phyloP scores from a whole-genome alignment of 2,113 vertebrate species.

The Hemichromis elongatus region DNA sequence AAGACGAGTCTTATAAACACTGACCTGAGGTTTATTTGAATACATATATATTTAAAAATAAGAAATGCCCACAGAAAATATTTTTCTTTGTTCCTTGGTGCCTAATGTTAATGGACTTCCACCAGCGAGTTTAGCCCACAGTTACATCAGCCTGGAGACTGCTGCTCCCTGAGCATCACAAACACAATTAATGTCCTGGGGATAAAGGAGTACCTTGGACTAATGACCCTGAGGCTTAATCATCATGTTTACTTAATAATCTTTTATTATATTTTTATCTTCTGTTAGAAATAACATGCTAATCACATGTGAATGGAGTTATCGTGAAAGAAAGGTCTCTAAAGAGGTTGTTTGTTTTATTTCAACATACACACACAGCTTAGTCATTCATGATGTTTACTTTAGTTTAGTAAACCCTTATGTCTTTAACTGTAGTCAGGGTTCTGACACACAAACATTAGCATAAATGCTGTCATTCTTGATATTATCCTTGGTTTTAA shows the following conservation, averaged over 20 bases:
- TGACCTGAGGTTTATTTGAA: not conserved
- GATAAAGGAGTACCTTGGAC: conserved; percentile 12
- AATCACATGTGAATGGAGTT: not conserved
- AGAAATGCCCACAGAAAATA: not conserved
- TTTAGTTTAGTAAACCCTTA: not conserved
- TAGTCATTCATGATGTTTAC: not conserved
- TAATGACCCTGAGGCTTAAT: conserved; percentile 48
- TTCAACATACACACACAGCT: not conserved
- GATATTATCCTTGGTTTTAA: not conserved
- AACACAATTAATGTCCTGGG: conserved; percentile 23
- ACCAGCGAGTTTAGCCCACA: not conserved
- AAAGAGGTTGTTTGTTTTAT: not conserved
- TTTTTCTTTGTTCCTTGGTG: not conserved
- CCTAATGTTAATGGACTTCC: not conserved
- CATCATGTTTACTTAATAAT: conserved; percentile 35
- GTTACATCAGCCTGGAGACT: not conserved
- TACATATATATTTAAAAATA: not conserved
- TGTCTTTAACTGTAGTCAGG: not conserved
- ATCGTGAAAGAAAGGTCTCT: not conserved
- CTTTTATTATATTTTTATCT: not conserved
- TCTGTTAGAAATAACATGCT: not conserved
- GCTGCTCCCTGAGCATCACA: not conserved
- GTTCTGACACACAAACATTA: not conserved
- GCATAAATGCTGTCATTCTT: not conserved
- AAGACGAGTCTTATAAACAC: not conserved